These are phyloP conservation scores for Lycocerus yunnanus DNA, from an alignment of 2,888 invertebrate genomes.

Conservation along the genomic window DNA sequence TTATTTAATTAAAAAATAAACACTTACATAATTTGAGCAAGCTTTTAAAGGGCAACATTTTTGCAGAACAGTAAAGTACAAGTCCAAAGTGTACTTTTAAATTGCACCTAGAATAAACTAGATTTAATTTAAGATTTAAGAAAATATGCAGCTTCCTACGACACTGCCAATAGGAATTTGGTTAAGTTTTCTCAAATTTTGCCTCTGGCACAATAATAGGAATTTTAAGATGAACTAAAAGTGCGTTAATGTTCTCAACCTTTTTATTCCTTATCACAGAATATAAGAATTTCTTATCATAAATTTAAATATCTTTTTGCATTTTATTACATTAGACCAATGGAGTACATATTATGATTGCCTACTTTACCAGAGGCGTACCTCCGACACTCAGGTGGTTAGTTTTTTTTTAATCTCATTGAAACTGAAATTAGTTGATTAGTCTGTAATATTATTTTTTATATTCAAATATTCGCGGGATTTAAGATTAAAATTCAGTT, in stretches of 20 bases:
- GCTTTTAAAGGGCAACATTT: not conserved
- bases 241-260: not conserved
- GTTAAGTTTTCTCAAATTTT: not conserved
- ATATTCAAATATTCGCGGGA: no score
- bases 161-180: not conserved
- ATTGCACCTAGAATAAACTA: not conserved
- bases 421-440: no score
- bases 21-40: not conserved
- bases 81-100: not conserved
- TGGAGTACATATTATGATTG: not conserved
- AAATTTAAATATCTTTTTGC: not conserved
- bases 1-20: not conserved
- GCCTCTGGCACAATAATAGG: not conserved
- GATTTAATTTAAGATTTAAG: not conserved
- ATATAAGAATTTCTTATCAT: not conserved
- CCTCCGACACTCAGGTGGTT: not conserved
- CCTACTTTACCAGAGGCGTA: not conserved
- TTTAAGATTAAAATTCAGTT: no score
- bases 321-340: not conserved
- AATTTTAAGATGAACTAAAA: not conserved
- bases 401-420: no score
- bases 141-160: not conserved
- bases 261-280: no score
- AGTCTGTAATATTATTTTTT: no score
- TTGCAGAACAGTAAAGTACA: not conserved